Evolutionary conservation across 2,797 vertebrate species (phyloP).

Genomic region (Luscinia megarhynchos): DNA sequence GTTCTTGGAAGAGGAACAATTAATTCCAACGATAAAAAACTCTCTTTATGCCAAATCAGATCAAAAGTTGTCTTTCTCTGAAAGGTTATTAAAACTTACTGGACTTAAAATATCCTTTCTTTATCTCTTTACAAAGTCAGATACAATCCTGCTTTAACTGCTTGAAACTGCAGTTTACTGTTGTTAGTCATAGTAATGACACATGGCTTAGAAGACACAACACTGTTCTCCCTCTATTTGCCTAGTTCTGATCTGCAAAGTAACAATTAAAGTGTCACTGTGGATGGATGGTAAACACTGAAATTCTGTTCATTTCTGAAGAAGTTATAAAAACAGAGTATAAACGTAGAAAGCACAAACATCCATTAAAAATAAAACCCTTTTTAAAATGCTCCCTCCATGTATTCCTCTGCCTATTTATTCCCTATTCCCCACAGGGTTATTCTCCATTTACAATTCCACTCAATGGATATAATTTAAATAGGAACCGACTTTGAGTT

Average conservation of each 20-base stretch:
- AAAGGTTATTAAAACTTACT: background rate
- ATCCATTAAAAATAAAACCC: background rate
- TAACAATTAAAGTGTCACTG: background rate
- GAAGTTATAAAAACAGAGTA: background rate
- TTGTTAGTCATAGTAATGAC: background rate
- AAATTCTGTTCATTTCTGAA: background rate
- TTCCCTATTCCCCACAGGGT: background rate
- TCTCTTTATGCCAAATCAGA: background rate
- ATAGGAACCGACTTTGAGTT: background rate
- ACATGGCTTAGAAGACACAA: background rate
- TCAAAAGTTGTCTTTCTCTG: background rate
- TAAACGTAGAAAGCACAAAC: background rate
- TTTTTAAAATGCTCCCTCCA: background rate
- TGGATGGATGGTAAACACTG: background rate
- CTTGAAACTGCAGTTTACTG: background rate
- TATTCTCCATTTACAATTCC: background rate
- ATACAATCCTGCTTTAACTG: background rate
- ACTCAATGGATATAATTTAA: background rate
- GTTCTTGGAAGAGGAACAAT: background rate
- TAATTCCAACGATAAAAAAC: background rate
- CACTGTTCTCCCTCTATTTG: background rate
- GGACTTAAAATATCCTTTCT: background rate
- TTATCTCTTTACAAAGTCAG: background rate
- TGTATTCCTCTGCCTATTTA: background rate
- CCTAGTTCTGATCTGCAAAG: background rate